phyloP scores from a whole-genome alignment of 2,888 invertebrate genomes.

The Chrysina gloriosa region DNA sequence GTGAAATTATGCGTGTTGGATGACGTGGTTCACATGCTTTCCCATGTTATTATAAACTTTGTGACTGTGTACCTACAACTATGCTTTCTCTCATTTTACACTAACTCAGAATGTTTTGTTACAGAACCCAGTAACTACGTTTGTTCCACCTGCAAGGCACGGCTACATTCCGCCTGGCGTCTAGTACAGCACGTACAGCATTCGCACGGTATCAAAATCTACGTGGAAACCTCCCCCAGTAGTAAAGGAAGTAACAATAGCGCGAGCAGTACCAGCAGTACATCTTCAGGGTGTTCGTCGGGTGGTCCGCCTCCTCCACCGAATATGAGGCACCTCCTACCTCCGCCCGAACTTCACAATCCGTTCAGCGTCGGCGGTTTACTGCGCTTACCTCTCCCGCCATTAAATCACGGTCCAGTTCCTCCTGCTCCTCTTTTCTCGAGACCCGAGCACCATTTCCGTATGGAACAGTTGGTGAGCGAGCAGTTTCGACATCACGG shows the following conservation, averaged over 20 bases:
- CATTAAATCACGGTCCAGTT: constrained; percentile 76
- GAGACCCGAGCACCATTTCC: constrained; percentile 81
- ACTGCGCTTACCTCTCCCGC: constrained; percentile 81
- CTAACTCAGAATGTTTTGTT: constrained; percentile 61
- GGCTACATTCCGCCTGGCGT: constrained; percentile 94
- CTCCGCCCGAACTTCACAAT: constrained; percentile 79
- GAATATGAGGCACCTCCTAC: constrained; percentile 74
- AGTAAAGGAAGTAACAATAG: constrained; percentile 55
- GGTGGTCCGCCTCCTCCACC: constrained; percentile 68
- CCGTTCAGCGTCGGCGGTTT: constrained; percentile 80
- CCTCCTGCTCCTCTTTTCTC: constrained; percentile 81
- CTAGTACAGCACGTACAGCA: constrained; percentile 95
- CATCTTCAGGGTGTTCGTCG: constrained; percentile 66
- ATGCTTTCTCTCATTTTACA: not conserved
- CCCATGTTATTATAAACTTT: no score
- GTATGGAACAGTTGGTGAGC: constrained; percentile 86
- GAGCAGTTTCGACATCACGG: constrained; percentile 87
- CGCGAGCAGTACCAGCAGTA: constrained; percentile 55
- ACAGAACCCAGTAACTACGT: constrained; percentile 95
- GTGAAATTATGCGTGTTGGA: no score
- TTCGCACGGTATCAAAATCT: constrained; percentile 93
- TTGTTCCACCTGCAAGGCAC: constrained; percentile 93
- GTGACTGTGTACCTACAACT: not conserved
- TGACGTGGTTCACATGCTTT: no score
- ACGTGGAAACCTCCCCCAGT: constrained; percentile 74